Conservation (phyloP, 1,140 invertebrate genomes). For the Campoletis sonorensis region DNA sequence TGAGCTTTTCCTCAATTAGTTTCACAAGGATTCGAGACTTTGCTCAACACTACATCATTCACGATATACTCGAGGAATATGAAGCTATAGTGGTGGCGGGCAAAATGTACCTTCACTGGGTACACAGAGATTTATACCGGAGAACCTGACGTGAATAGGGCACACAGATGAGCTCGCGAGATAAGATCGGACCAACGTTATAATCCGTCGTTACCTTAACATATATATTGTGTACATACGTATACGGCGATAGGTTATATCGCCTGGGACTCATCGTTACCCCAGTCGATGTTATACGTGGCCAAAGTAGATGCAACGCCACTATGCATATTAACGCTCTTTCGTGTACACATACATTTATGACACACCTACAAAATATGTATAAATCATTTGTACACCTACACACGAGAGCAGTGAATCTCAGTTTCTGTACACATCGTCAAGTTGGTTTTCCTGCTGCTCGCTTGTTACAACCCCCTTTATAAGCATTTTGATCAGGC, state of each 20-base stretch:
- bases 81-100: not conserved
- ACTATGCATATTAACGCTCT: not conserved
- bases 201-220: slow-evolving; percentile 31
- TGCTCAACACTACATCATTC: too few species aligned
- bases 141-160: slow-evolving; percentile 27
- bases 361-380: not conserved
- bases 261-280: slow-evolving; percentile 25
- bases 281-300: slow-evolving; percentile 26
- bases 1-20: too few species aligned
- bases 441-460: too few species aligned
- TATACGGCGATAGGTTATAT: slow-evolving; percentile 12
- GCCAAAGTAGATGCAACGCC: slow-evolving; percentile 11
- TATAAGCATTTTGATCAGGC: not conserved
- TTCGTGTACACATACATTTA: not conserved
- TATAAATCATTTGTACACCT: too few species aligned
- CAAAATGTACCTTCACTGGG: not conserved
- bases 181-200: slow-evolving; percentile 33
- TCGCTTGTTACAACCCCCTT: too few species aligned
- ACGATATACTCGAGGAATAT: too few species aligned
- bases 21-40: too few species aligned
- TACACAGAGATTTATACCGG: slow-evolving; percentile 10
- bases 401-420: too few species aligned
- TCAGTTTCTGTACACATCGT: too few species aligned
- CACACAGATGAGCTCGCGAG: slow-evolving; percentile 19
- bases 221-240: slow-evolving; percentile 8